Evolutionary conservation across 2,113 vertebrate genomes (phyloP), one percentile per base, ranked within the genome.

Genomic region (Cercopithecus mona): DNA sequence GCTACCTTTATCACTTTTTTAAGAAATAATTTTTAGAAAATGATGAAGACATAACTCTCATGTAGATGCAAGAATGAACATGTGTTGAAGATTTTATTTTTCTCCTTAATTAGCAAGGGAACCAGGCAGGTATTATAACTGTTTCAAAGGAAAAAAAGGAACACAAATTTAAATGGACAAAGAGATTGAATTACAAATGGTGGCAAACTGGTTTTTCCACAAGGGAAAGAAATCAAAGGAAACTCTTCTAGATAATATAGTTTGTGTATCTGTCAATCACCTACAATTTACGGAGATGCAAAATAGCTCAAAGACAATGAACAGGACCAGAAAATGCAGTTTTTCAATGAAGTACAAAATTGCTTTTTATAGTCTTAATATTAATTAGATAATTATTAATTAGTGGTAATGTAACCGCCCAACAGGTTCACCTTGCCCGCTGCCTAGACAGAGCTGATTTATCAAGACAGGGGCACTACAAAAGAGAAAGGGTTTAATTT

Each of bases 1-100:
- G 59, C 52, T 79, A 68, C 40, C 22, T 84, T 83, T 75, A 83
- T 86, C 68, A 32, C 22, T 43, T 86, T 84, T 13, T 64, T 89
- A 75, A 88, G 80, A 95, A 80, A 38, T 25, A 61, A 75, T 66
- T 88, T 66, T 81, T 17, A 52, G 35, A 52, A 88, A 92, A 94
- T 27, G 55, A 35, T 75, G 87, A 94, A 88, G 25, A 17, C 32
- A 16, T 61, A 72, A 72, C 22, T 66, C n/a, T 80, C 48, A 32
- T 57, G 70, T 11, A 88, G 72, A 52, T 50, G 55, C 22, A 93
- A 83, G 38, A 73, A 35, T 52, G n/a, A 79, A 84, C 13, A 32
- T 48, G 55, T 90, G 23, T 35, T 87, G 64, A 96, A 79, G 64
- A 81, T 73, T 81, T 94, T 66, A 81, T 81, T 81, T 94, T 85